Conservation (phyloP, 2,113 vertebrate species). For the Trichomycterus rosablanca region DNA sequence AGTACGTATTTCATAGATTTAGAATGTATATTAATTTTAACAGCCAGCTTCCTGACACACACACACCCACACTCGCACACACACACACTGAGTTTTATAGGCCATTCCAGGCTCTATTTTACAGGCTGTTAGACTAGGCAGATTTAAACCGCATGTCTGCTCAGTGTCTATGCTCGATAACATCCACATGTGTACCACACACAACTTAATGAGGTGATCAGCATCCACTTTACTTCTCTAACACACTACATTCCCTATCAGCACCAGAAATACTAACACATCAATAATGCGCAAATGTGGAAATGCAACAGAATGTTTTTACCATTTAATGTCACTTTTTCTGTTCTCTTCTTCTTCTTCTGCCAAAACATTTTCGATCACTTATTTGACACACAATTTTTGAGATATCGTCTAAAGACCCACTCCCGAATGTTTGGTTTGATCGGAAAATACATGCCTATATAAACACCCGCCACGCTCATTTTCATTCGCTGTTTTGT, state of each 20-base stretch:
- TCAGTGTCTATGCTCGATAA: slow-evolving; percentile 52
- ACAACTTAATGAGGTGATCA: slow-evolving; percentile 71
- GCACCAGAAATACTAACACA: slow-evolving; percentile 52
- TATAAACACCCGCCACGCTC: too few relatives aligned
- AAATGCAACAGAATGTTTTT: too few relatives aligned
- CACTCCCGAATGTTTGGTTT: too few relatives aligned
- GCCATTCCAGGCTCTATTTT: slow-evolving; percentile 69
- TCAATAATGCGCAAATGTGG: neutral
- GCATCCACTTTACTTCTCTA: slow-evolving; percentile 67
- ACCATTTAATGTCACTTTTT: too few relatives aligned
- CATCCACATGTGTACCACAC: slow-evolving; percentile 65
- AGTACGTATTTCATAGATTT: too few relatives aligned
- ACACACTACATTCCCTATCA: slow-evolving; percentile 67
- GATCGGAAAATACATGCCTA: too few relatives aligned
- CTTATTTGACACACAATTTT: too few relatives aligned
- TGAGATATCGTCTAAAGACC: too few relatives aligned
- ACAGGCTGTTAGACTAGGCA: slow-evolving; percentile 73
- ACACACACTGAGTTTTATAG: slow-evolving; percentile 51
- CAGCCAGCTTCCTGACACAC: neutral
- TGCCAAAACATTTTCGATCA: too few relatives aligned
- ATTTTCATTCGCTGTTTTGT: too few relatives aligned
- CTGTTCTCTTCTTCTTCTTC: too few relatives aligned
- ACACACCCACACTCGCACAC: neutral
- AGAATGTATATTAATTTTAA: slow-evolving; percentile 13
- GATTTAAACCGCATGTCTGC: slow-evolving; percentile 62